A percentile compares a stretch with the other conserved stretches of the same genome.
Conservation (phyloP, 2,888 invertebrate species). For the Megamerina dolium region DNA sequence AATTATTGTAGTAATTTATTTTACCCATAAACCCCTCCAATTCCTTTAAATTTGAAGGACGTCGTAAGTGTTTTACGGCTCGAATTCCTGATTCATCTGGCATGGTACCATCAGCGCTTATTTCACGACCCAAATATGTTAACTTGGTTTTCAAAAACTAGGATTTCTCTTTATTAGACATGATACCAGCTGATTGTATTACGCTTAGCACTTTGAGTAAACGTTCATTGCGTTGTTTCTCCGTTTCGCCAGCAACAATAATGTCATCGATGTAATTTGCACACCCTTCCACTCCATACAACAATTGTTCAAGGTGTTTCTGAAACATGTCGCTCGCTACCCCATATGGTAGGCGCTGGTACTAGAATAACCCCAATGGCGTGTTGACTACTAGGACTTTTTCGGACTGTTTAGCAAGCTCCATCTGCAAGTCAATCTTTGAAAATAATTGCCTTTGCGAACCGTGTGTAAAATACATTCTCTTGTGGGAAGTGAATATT, state of each 20-base stretch:
- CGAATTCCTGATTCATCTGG: no score
- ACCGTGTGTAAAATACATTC: no score
- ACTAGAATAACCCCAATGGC: slow-evolving; percentile 15
- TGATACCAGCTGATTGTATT: no score
- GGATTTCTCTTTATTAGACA: background rate
- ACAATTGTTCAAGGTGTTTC: slow-evolving; percentile 12
- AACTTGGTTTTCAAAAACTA: slow-evolving; percentile 3
- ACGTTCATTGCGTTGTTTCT: slow-evolving; percentile 5
- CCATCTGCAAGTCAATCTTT: slow-evolving; percentile 17
- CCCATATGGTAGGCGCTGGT: slow-evolving; percentile 15
- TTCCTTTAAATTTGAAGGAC: no score
- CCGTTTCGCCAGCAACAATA: slow-evolving; percentile 9
- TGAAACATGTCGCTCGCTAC: slow-evolving; percentile 17
- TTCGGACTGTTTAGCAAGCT: slow-evolving; percentile 14
- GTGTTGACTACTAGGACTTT: slow-evolving; percentile 14
- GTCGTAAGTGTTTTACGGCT: no score
- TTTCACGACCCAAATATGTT: slow-evolving; percentile 6
- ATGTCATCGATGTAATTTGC: slow-evolving; percentile 20
- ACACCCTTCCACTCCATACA: slow-evolving; percentile 12
- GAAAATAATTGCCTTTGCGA: slow-evolving; percentile 13
- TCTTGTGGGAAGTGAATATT: no score
- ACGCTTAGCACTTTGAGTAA: slow-evolving; percentile 10
- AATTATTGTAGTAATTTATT: no score
- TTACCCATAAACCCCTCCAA: no score
- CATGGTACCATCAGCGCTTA: slow-evolving; percentile 3